Conservation (phyloP, 2,113 vertebrate species). For the Archocentrus centrarchus region DNA sequence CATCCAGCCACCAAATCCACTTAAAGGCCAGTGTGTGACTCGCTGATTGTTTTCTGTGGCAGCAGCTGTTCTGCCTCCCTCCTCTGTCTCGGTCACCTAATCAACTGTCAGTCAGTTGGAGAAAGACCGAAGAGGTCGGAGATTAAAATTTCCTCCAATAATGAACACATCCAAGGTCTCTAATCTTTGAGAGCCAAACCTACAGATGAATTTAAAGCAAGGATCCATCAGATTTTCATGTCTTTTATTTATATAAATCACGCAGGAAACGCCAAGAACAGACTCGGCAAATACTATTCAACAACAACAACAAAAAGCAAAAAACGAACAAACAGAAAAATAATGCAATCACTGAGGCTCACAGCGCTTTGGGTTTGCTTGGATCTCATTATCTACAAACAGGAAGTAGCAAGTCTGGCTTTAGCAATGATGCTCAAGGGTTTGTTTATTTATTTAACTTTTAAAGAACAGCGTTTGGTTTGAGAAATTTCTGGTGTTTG, state of each 20-base stretch:
- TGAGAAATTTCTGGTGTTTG: not conserved
- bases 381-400: not conserved
- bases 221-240: not conserved
- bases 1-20: slow-evolving; percentile 73
- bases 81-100: slow-evolving; percentile 55
- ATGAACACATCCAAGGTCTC: not conserved
- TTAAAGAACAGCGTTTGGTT: not conserved
- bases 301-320: not conserved
- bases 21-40: slow-evolving; percentile 61
- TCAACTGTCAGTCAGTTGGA: slow-evolving; percentile 59
- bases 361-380: not conserved
- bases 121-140: slow-evolving; percentile 29
- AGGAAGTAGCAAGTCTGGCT: not conserved
- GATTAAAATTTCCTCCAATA: slow-evolving; percentile 41
- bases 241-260: not conserved
- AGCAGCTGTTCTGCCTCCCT: slow-evolving; percentile 62
- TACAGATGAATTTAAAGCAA: slow-evolving; percentile 7
- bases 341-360: not conserved
- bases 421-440: not conserved
- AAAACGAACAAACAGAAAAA: not conserved
- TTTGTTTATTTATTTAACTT: not conserved
- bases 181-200: not conserved
- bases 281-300: not conserved
- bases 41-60: slow-evolving; percentile 67
- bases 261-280: not conserved